phyloP scores from a whole-genome alignment of 2,113 vertebrate genomes.

The Mus pahari region DNA sequence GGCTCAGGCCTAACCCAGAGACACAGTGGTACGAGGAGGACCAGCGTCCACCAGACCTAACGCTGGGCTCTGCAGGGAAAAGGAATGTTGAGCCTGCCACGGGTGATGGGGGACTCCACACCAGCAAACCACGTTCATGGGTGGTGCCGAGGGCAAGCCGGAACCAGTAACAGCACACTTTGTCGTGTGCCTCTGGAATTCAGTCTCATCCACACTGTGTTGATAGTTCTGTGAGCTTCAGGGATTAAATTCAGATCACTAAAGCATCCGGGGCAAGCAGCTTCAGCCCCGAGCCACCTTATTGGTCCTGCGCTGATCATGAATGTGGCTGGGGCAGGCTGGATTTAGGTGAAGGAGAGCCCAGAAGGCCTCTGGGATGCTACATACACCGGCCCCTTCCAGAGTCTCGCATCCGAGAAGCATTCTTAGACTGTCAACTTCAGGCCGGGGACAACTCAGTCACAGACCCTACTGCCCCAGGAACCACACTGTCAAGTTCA shows the following conservation, averaged over 20 bases:
- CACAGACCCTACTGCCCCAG: not conserved
- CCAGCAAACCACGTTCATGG: too few species aligned
- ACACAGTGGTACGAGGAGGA: not conserved
- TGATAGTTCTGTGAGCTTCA: not conserved
- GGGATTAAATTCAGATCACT: not conserved
- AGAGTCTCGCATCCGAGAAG: not conserved
- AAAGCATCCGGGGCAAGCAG: not conserved
- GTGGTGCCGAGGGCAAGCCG: not conserved
- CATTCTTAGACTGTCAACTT: not conserved
- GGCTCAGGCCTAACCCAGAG: not conserved
- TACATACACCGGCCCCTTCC: not conserved
- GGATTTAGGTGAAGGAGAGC: not conserved
- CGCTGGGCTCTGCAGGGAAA: not conserved
- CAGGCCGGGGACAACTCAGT: not conserved
- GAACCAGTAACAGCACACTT: not conserved
- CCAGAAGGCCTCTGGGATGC: not conserved
- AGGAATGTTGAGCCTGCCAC: not conserved
- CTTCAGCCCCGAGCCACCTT: not conserved
- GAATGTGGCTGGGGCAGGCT: not conserved
- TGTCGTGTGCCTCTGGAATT: not conserved
- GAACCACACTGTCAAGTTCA: not conserved
- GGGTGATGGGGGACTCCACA: not conserved
- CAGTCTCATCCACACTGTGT: not conserved
- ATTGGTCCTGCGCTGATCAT: not conserved
- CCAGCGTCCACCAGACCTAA: not conserved